Conservation (phyloP, 2,113 vertebrate genomes). For the Coturnix japonica region DNA sequence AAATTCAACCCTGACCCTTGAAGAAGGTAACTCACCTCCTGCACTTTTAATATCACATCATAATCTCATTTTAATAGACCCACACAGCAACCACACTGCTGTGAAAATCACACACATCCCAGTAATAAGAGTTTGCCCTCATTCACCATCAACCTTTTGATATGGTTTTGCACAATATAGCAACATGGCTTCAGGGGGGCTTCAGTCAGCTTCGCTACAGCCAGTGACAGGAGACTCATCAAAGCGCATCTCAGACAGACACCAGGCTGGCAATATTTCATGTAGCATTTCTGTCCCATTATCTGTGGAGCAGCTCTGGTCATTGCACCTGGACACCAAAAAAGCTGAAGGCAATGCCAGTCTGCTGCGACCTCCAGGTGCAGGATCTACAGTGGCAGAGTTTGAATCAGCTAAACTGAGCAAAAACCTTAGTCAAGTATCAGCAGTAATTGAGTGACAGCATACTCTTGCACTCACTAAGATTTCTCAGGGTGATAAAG, state of each 20-base stretch:
- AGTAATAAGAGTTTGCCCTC: not conserved
- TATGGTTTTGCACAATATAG: not conserved
- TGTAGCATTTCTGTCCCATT: not conserved
- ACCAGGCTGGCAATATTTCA: not conserved
- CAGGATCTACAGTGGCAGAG: not conserved
- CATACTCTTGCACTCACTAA: not conserved
- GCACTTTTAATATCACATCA: not conserved
- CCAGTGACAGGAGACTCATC: not conserved
- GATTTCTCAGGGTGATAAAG: slow-evolving; percentile 25
- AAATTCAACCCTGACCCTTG: not conserved
- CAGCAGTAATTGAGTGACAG: not conserved
- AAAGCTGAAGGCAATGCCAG: not conserved
- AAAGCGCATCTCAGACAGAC: not conserved
- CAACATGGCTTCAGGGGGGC: not conserved
- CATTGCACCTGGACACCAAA: not conserved
- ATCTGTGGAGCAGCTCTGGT: not conserved
- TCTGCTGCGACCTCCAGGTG: not conserved
- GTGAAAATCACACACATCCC: not conserved
- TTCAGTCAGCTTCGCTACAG: not conserved
- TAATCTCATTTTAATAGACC: not conserved
- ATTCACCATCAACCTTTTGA: not conserved
- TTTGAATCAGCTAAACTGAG: not conserved
- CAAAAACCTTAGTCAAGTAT: not conserved
- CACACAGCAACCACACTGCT: not conserved
- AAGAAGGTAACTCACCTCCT: not conserved